Evolutionary conservation across 1,140 invertebrate genomes (phyloP).

Genomic region (Drosophila mojavensis): DNA sequence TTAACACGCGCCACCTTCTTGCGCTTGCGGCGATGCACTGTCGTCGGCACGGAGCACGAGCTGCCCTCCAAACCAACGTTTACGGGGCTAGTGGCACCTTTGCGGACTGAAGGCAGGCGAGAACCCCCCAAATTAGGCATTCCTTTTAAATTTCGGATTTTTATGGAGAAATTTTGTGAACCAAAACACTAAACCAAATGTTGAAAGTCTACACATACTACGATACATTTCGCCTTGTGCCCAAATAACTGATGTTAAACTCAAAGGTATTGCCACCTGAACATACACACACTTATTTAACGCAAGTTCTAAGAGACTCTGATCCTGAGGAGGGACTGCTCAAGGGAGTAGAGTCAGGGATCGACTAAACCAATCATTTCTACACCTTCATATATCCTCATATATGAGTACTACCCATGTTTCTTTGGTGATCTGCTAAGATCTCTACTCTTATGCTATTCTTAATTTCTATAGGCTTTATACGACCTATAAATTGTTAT

Average conservation of each 20-base stretch:
- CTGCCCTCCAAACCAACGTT: background rate
- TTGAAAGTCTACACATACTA: conserved; percentile 1
- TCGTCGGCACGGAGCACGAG: background rate
- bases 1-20: conserved; percentile 12
- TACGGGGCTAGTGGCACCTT: background rate
- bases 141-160: conserved; percentile 38
- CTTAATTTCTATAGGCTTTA: no score
- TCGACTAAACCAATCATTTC: no score
- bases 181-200: conserved; percentile 2
- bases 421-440: no score
- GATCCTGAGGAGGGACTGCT: no score
- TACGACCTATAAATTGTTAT: no score
- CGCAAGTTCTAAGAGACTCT: no score
- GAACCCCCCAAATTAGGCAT: conserved; percentile 37
- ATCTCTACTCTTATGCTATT: no score
- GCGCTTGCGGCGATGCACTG: conserved; percentile 1
- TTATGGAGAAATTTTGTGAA: conserved; percentile 3
- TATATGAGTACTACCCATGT: no score
- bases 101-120: conserved; percentile 6
- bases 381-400: no score
- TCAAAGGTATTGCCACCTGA: background rate
- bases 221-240: no score
- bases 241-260: background rate
- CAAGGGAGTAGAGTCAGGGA: no score
- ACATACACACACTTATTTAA: no score